These are phyloP conservation scores for Macrochelys suwanniensis DNA, from an alignment of 2,797 vertebrate species.

Conservation along the genomic window DNA sequence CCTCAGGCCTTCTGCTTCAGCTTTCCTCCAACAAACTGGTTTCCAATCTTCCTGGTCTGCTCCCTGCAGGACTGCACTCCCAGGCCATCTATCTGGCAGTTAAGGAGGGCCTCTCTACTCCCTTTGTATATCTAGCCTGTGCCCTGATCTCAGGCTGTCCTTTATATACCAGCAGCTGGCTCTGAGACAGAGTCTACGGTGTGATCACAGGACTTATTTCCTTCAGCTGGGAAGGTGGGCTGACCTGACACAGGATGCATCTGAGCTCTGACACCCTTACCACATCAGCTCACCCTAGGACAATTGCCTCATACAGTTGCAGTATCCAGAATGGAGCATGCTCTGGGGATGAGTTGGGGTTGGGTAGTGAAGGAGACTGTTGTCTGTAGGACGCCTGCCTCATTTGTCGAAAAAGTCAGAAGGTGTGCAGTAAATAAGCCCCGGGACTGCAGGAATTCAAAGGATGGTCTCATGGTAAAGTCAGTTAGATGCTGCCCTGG, in stretches of 20 bases:
- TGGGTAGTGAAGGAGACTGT: background rate
- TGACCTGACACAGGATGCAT: background rate
- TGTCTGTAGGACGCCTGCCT: background rate
- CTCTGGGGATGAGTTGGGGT: background rate
- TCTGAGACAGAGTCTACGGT: background rate
- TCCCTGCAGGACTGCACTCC: no score
- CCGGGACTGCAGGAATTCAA: background rate
- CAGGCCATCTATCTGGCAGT: background rate
- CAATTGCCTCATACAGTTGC: background rate
- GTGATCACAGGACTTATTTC: background rate
- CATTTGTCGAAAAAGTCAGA: background rate
- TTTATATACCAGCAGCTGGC: background rate
- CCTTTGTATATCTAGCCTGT: background rate
- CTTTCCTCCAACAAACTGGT: background rate
- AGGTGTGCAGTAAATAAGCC: background rate
- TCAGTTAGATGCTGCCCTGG: background rate
- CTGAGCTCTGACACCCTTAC: background rate
- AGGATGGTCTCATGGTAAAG: background rate
- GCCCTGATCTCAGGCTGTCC: background rate
- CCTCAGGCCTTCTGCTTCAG: background rate
- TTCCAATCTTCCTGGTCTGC: background rate
- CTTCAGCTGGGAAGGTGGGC: background rate
- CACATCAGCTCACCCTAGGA: background rate
- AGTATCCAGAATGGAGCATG: background rate
- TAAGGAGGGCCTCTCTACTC: background rate